Evolutionary conservation across 2,888 invertebrate genomes (phyloP).

Genomic region (Nephrotoma flavescens): DNA sequence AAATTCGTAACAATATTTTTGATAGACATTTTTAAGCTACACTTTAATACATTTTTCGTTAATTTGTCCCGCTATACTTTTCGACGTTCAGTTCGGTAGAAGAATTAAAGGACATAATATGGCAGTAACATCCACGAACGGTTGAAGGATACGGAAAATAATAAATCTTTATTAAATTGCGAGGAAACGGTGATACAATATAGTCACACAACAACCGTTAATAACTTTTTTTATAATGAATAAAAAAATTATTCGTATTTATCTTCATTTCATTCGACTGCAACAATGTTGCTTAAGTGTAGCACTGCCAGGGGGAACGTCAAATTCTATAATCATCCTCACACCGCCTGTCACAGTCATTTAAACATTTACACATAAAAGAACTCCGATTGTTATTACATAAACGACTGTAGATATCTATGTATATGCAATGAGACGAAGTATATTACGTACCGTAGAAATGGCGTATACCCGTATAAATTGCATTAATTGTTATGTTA

Average conservation of each 20-base stretch:
- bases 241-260: background rate
- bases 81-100: too few relatives aligned
- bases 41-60: too few relatives aligned
- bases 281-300: background rate
- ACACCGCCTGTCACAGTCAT: background rate
- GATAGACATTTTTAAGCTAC: too few relatives aligned
- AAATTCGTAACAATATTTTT: too few relatives aligned
- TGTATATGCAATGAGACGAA: background rate
- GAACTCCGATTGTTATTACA: background rate
- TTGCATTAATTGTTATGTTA: background rate
- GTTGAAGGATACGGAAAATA: too few relatives aligned
- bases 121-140: too few relatives aligned
- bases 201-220: too few relatives aligned
- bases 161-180: too few relatives aligned
- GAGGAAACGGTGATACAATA: too few relatives aligned
- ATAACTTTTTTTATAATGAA: background rate
- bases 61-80: too few relatives aligned
- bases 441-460: background rate
- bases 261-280: background rate
- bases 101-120: too few relatives aligned
- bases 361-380: background rate
- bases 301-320: background rate
- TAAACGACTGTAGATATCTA: background rate
- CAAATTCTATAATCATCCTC: background rate
- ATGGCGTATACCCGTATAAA: background rate